Base-by-base conservation (phyloP, 2,797 vertebrate genomes). In the Anas flavirostris region DNA sequence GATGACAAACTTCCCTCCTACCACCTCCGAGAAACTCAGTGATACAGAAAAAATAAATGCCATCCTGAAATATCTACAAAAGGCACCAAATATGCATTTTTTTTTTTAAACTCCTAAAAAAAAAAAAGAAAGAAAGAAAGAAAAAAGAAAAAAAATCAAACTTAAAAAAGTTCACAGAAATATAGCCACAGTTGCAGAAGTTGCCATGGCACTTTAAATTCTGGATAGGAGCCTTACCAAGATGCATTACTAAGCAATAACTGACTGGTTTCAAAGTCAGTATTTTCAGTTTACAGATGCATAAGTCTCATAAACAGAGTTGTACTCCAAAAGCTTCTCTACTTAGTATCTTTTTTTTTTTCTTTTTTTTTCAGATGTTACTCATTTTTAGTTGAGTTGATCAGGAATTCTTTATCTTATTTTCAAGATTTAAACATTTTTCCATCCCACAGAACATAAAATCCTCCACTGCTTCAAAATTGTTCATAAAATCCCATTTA, bases 251-350 rank as follows among this genome's bases (percentile, higher is more conserved):
- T 70, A 68, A 79, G 67, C 59, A 83, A 69, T 66, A 79, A 63
- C 39, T 56, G 35, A 53, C 26, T 88, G 33, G 39, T 70, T 83
- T 78, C 69, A 88, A 70, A 82, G 28, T 18, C 82, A 69, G 46
- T 90, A 69, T 78, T 95, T 94, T 56, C 37, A 74, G 29, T 76
- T 92, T 86, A 77, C 67, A 77, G 74, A 43, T 55, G 12, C 44
- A 84, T 88, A 79, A 39, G 88, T 82, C 86, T 84, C 25, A 81
- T 41, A 76, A 95, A 68, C 18, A 88, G 50, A 66, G 59, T 53
- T 75, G 16, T 86, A 13, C 5, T 91, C 44, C n/a, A 37, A 84
- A 82, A 78, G 8, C 19, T 29, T 50, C 31, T 90, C 48, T 86
- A 66, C 52, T 76, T 52, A 44, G 12, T 43, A 43, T 43, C 16